These are phyloP conservation scores for Parnassius mnemosyne DNA, from an alignment of 2,888 invertebrate species.

Conservation along the genomic window DNA sequence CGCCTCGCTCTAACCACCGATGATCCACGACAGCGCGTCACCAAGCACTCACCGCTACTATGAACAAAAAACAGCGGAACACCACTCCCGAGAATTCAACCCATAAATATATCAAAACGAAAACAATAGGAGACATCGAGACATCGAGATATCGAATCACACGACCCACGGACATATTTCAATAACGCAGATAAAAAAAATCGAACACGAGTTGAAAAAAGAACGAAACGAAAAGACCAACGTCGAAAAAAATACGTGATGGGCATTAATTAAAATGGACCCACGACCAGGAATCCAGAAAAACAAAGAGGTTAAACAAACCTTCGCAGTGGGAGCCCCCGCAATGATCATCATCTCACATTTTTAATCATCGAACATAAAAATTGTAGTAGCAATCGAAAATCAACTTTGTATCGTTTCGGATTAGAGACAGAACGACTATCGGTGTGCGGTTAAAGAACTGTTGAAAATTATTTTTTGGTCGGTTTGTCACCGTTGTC, in stretches of 20 bases:
- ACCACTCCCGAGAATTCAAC: slow-evolving; percentile 67
- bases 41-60: slow-evolving; percentile 55
- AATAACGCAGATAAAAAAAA: slow-evolving; percentile 66
- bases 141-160: slow-evolving; percentile 76
- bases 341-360: slow-evolving; percentile 79
- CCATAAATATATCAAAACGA: slow-evolving; percentile 79
- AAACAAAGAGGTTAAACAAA: slow-evolving; percentile 78
- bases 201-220: slow-evolving; percentile 38
- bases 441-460: slow-evolving; percentile 51
- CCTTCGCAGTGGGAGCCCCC: slow-evolving; percentile 77
- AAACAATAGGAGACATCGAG: slow-evolving; percentile 78
- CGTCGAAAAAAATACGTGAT: slow-evolving; percentile 79
- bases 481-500: slow-evolving; percentile 80
- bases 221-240: slow-evolving; percentile 56
- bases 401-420: slow-evolving; percentile 46
- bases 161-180: slow-evolving; percentile 74
- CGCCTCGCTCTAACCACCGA: slow-evolving; percentile 55
- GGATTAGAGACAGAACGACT: slow-evolving; percentile 46
- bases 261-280: slow-evolving; percentile 81
- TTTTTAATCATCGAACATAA: slow-evolving; percentile 75
- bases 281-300: slow-evolving; percentile 76
- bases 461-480: slow-evolving; percentile 78
- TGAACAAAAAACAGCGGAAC: slow-evolving; percentile 46
- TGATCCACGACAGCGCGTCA: slow-evolving; percentile 58
- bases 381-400: slow-evolving; percentile 47